These are phyloP conservation scores for Nestor notabilis DNA, from an alignment of 2,113 vertebrate genomes.

Conservation along the genomic window DNA sequence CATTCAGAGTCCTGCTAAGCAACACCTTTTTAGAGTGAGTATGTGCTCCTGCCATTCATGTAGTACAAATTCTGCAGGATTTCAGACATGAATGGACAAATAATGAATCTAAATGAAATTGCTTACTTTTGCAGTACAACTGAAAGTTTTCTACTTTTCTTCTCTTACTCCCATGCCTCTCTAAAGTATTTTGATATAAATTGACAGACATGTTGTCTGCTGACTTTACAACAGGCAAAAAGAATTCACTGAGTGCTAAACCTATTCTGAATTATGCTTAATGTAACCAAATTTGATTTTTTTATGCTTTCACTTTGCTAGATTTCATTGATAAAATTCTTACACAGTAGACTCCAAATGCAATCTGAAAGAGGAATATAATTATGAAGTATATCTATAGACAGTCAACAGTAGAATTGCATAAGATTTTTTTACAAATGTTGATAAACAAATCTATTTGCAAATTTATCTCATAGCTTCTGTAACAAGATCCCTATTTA, in stretches of 20 bases:
- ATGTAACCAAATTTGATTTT: background rate
- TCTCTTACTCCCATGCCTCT: background rate
- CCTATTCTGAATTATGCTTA: background rate
- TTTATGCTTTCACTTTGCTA: background rate
- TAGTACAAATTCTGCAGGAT: background rate
- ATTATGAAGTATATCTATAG: background rate
- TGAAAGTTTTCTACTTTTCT: background rate
- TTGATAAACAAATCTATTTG: constrained; percentile 22
- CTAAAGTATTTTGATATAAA: background rate
- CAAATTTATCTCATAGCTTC: constrained; percentile 20
- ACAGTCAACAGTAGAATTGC: background rate
- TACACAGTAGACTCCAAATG: background rate
- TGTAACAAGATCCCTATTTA: constrained; percentile 13
- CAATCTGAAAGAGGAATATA: background rate
- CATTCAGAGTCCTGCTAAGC: background rate
- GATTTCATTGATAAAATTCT: background rate
- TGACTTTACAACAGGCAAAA: background rate
- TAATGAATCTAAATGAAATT: background rate
- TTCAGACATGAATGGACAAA: background rate
- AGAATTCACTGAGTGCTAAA: background rate
- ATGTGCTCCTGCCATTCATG: background rate
- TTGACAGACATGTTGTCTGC: background rate
- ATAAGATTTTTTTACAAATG: background rate
- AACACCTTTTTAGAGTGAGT: background rate
- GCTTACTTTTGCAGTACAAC: background rate